Evolutionary conservation across 2,797 vertebrate species (phyloP).

Genomic region (Myotis pilosus): DNA sequence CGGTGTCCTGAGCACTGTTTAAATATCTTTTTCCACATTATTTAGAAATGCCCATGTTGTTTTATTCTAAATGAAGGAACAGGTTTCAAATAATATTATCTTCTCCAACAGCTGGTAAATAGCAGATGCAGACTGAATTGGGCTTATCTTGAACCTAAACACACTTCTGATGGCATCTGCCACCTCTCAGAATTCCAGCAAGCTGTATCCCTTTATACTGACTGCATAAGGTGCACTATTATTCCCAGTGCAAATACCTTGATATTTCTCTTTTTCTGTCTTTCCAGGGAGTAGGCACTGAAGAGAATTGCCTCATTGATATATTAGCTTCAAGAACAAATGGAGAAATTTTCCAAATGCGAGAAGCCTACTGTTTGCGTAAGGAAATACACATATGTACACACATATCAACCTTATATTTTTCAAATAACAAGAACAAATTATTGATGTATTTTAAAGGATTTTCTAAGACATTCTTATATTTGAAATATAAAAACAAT

Average conservation of each 20-base stretch:
- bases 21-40: neutral
- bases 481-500: neutral
- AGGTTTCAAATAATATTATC: neutral
- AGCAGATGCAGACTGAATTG: neutral
- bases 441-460: neutral
- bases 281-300: slow-evolving; percentile 83
- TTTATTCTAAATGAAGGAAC: neutral
- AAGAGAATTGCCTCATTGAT: slow-evolving; percentile 87
- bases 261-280: slow-evolving; percentile 12
- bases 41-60: neutral
- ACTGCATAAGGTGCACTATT: neutral
- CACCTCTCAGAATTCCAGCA: neutral
- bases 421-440: neutral
- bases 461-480: neutral
- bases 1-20: neutral
- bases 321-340: slow-evolving; percentile 87
- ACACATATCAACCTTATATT: neutral
- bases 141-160: neutral
- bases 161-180: neutral
- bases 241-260: neutral
- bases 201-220: neutral
- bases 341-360: slow-evolving; percentile 86
- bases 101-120: neutral
- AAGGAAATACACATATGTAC: slow-evolving; percentile 60
- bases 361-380: slow-evolving; percentile 86